Base-by-base conservation (phyloP, 2,113 vertebrate species). In the Podilymbus podiceps region DNA sequence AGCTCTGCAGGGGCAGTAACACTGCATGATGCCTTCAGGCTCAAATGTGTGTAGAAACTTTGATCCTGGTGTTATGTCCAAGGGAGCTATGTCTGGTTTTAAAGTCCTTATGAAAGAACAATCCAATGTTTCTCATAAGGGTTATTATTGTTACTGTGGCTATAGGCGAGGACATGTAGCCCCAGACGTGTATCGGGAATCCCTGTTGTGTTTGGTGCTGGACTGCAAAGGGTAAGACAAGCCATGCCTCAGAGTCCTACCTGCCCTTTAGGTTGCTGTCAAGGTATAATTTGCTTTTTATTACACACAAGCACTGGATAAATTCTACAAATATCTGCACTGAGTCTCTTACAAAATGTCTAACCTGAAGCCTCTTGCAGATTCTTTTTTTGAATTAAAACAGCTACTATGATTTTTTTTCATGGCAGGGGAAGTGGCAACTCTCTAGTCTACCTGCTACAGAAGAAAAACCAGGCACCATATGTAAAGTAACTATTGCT, bases 391-490 rank as follows among this genome's bases (percentile, higher is more conserved):
- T 79, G 2, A 90, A 68, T 89, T 78, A 56, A 82, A 85, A 42
- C 56, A 85, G 20, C 38, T n/a, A 47, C 22, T 68, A 9, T 35
- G 44, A 18, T 35, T 77, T 85, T 69, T 69, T 94, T 47, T 50
- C 18, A 24, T 24, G 77, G 16, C n/a, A 79, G 16, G 27, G 63
- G 59, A 87, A 56, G n/a, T 12, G 25, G 49, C 42, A 91, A 47
- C 49, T 79, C 74, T 81, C 46, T 23, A 33, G 60, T 63, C 50
- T 95, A 95, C 92, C 85, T 93, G 89, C 71, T 96, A 23, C 30
- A 56, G 67, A 80, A 72, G 42, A 52, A 94, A 96, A 82, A 72
- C 40, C 88, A 91, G 83, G 92, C 93, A 97, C 97, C 91, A 96
- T 93, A 91, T 92, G 95, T 89, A 96, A 83, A 1, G 47, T 35